A percentile compares a stretch with the other conserved stretches of the same genome.
phyloP scores from a whole-genome alignment of 2,797 vertebrate genomes.

The Eospalax fontanierii region DNA sequence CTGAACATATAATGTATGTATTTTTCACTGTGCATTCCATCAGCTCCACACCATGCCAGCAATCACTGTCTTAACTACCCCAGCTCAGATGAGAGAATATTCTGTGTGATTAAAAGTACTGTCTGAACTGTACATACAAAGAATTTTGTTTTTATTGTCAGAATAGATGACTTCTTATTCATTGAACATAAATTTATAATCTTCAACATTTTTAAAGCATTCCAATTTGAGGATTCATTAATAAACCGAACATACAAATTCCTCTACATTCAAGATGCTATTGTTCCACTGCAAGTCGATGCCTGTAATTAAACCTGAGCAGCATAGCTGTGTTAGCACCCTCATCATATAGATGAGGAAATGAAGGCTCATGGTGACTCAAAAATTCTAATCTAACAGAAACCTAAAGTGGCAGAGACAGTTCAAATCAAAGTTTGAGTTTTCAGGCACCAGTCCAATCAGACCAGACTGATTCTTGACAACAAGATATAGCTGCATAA shows the following conservation, averaged over 20 bases:
- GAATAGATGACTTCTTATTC: no score
- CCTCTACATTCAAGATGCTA: neutral
- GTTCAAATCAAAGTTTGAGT: neutral
- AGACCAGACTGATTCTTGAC: neutral
- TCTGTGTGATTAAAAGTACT: neutral
- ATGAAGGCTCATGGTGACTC: neutral
- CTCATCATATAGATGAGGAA: neutral
- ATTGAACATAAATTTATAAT: neutral
- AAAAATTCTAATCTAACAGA: neutral
- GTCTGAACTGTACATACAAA: neutral
- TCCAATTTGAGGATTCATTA: neutral
- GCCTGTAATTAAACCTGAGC: neutral
- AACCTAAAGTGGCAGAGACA: neutral
- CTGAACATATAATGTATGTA: neutral
- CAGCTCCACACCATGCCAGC: neutral
- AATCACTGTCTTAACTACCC: no score
- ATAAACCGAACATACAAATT: neutral
- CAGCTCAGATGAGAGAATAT: neutral
- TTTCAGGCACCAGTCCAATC: neutral
- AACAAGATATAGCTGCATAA: neutral
- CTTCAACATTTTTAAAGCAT: neutral
- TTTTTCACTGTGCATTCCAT: neutral
- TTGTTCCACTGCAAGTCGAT: neutral
- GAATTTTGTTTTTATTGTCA: no score
- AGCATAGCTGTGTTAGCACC: neutral